Percentiles rank a stretch among this genome's conserved stretches.
These are phyloP conservation scores for Lepeophtheirus salmonis DNA, from an alignment of 1,140 invertebrate species.

Conservation along the genomic window DNA sequence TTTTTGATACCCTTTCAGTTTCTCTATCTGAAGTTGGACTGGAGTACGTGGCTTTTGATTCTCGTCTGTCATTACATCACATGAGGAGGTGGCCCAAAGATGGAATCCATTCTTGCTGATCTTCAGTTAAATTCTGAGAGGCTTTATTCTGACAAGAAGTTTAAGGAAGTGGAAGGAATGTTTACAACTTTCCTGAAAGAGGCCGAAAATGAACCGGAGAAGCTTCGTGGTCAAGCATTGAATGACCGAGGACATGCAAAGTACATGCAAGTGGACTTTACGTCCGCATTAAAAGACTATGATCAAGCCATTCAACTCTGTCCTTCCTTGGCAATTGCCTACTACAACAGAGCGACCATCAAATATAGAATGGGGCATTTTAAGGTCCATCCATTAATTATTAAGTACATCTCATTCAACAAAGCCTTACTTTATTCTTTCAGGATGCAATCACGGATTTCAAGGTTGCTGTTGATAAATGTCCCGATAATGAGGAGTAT, in stretches of 20 bases:
- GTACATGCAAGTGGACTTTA: conserved; percentile 9
- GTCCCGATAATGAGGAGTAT: neutral
- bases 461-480: neutral
- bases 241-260: conserved; percentile 6
- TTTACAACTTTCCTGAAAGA: conserved; percentile 1
- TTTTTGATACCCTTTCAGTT: no score
- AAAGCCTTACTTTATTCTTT: no score
- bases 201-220: neutral
- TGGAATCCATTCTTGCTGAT: neutral
- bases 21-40: no score
- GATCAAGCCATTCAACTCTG: neutral
- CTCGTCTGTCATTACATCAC: no score
- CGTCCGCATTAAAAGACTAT: neutral
- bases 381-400: no score
- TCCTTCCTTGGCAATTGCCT: neutral
- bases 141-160: conserved; percentile 1
- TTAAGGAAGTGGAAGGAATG: conserved; percentile 6
- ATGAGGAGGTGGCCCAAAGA: no score
- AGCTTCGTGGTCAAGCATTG: neutral
- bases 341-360: conserved; percentile 1
- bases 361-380: conserved; percentile 1
- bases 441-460: neutral
- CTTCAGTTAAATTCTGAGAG: neutral
- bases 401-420: no score
- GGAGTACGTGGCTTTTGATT: no score